Base-by-base conservation (phyloP, 2,113 vertebrate species). In the Ceuthmochares aereus region DNA sequence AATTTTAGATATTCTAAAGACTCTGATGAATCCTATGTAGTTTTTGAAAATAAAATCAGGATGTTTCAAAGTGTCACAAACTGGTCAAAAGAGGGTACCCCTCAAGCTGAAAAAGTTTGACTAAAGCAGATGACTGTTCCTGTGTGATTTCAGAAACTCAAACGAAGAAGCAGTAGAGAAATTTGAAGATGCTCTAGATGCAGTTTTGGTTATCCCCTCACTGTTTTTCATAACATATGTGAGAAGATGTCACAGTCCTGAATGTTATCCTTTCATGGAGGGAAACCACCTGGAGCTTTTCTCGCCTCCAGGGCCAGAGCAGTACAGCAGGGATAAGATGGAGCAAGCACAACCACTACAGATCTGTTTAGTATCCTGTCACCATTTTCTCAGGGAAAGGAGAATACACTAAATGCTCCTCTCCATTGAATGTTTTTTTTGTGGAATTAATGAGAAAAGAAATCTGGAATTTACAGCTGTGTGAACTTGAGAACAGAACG, bases 401-500 rank as follows among this genome's bases (percentile, higher is more conserved):
- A 78, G 32, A 89, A 93, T 93, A 77, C 45, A 47, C 36, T 75
- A 69, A 70, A 55, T 74, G 37, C 40, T 89, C 34, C 32, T 63
- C 17, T 8, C 2, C 12, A 58, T 27, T 43, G 59, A 83, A 78
- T 51, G 7, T 43, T 87, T 84, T 47, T 47, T 80, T 45, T 62
- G 37, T 40, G 8, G 7, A 92, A 79, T 85, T 96, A 95, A 74
- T 63, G 70, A 82, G 74, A 66, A 94, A 80, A 85, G 34, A 77
- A 83, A 77, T 77, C 68, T 88, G 55, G 45, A 81, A 69, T 23
- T 55, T 80, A 70, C 29, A 94, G 67, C 29, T 72, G 30, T 74
- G 45, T 67, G 83, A 55, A 81, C 72, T 86, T 74, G 51, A 86
- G 83, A 89, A 89, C n/a, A 51, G 45, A 93, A 90, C 63, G 94